Evolutionary conservation across 2,113 vertebrate genomes (phyloP).

Genomic region (Eonycteris spelaea): DNA sequence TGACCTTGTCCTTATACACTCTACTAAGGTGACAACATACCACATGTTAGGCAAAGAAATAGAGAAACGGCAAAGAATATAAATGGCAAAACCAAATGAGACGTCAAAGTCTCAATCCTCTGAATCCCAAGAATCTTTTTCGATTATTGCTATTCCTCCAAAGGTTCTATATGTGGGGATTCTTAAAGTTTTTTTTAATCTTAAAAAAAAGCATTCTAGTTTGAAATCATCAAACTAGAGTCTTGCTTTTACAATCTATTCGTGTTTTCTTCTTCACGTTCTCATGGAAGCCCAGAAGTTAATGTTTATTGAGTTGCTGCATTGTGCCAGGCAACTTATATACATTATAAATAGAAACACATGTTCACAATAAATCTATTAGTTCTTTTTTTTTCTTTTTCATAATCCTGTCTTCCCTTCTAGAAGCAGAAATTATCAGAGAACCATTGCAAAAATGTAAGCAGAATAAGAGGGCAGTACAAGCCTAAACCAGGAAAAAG

Average conservation of each 20-base stretch:
- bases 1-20: neutral
- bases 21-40: neutral
- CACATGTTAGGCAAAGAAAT: neutral
- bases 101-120: neutral
- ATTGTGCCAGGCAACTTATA: neutral
- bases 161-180: neutral
- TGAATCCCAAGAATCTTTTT: slow-evolving; percentile 12
- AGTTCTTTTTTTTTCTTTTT: neutral
- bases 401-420: neutral
- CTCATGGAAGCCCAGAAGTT: neutral
- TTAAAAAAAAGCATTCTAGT: neutral
- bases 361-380: neutral
- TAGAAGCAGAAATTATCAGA: neutral
- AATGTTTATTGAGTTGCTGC: neutral
- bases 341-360: neutral
- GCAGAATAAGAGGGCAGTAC: neutral
- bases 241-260: slow-evolving; percentile 10
- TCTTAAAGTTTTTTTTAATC: neutral
- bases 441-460: neutral
- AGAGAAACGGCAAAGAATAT: neutral
- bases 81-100: neutral
- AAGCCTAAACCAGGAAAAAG: neutral
- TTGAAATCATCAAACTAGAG: neutral
- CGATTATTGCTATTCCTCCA: neutral
- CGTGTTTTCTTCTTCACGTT: neutral